Percentiles rank a stretch among this genome's conserved stretches.
These are phyloP conservation scores for Montipora foliosa DNA, from an alignment of 64 coral and sea anemone genomes.

Conservation along the genomic window DNA sequence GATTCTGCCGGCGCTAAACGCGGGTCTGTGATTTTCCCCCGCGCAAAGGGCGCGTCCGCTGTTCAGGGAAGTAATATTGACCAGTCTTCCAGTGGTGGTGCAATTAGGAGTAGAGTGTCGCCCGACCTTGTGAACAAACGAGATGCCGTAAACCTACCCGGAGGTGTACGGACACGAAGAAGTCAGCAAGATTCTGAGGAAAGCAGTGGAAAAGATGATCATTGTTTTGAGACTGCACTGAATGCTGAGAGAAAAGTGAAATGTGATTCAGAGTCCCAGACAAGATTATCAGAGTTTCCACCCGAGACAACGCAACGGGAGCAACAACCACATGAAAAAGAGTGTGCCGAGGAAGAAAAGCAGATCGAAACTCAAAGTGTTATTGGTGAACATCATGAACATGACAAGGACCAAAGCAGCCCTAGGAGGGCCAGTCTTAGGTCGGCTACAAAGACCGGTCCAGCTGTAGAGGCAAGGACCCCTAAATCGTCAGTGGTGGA, in stretches of 20 bases:
- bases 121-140: not conserved
- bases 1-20: too few species aligned
- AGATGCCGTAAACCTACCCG: not conserved
- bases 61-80: not conserved
- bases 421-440: not conserved
- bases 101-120: not conserved
- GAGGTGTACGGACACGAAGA: not conserved
- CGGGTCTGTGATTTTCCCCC: not conserved
- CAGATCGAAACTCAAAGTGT: not conserved
- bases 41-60: not conserved
- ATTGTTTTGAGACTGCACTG: not conserved
- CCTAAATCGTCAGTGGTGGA: not conserved
- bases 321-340: not conserved
- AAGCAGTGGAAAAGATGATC: constrained; percentile 9
- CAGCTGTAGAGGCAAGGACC: not conserved
- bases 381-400: not conserved
- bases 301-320: not conserved
- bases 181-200: not conserved
- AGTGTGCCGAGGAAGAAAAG: not conserved
- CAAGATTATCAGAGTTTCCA: not conserved
- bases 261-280: not conserved
- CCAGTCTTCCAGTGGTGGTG: too few species aligned
- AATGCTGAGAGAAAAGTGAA: not conserved
- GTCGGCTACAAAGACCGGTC: not conserved
- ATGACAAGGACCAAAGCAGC: not conserved